Base-by-base conservation (phyloP, 2,888 invertebrate genomes). In the Hololepta plana region DNA sequence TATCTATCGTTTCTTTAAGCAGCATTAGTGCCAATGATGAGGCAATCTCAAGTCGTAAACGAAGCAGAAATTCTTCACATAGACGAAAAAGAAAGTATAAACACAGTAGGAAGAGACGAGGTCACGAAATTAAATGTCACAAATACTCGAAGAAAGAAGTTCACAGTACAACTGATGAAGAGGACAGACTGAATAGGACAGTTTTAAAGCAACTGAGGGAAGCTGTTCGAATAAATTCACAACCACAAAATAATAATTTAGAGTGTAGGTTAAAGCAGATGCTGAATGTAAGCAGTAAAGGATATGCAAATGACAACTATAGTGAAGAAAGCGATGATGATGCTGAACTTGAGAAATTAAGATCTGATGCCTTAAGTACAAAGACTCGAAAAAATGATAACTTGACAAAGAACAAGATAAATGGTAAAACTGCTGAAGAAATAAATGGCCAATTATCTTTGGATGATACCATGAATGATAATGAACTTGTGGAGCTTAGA, bases 401-500 rank as follows among this genome's bases (percentile, higher is more conserved):
- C 12, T 19, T 8, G 7, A 21, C 27, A 4, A 22, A 13, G 17
- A 12, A 19, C 5, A 13, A 12, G 4, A 14, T 16, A 2, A 10
- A 13, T 15, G 15, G n/a, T 13, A 7, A n/a, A 24, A 24, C 23
- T 14, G 23, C 9, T 20, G 24, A 22, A 24, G 60, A 60, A 43
- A 34, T 42, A 33, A 26, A 28, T 4, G 27, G 32, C 21, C n/a
- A n/a, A n/a, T n/a, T n/a, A n/a, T n/a, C n/a, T n/a, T n/a, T 24
- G 34, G 30, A 6, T 13, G 15, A 14, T 16, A 15, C 13, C 15
- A 24, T 32, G 4, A 32, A 32, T 17, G 41, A 43, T 35, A 64
- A 60, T 43, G 72, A 73, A 40, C 64, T 70, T 32, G 51, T 64
- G 26, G 60, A 71, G 37, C 48, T 74, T 24, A 55, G 74, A 36